phyloP scores from a whole-genome alignment of 2,888 invertebrate species.

The Plebejus anna region DNA sequence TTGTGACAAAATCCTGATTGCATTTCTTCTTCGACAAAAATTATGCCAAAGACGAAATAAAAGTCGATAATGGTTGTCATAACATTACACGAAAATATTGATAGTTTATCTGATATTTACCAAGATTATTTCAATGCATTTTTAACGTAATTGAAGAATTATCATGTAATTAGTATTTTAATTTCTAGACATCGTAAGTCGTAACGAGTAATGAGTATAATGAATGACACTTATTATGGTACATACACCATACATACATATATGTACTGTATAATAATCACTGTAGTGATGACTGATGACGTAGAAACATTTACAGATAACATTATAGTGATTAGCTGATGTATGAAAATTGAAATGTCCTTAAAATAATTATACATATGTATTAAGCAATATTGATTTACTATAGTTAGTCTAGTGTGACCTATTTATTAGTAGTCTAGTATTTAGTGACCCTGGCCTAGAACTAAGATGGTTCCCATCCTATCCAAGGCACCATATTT shows the following conservation, averaged over 20 bases:
- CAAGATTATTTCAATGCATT: neutral
- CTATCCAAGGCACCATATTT: neutral
- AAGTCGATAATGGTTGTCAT: too few relatives aligned
- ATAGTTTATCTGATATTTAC: too few relatives aligned
- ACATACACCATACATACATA: too few relatives aligned
- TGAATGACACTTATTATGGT: too few relatives aligned
- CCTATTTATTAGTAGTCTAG: too few relatives aligned
- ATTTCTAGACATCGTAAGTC: neutral
- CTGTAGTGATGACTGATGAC: neutral
- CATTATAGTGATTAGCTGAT: neutral
- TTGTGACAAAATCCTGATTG: neutral
- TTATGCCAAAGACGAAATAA: too few relatives aligned
- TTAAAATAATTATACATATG: neutral
- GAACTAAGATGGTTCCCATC: neutral
- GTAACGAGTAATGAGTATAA: neutral
- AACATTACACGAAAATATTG: neutral
- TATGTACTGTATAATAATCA: neutral
- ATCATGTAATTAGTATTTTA: too few relatives aligned
- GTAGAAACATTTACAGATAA: neutral
- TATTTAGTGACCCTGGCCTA: neutral
- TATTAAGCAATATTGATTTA: neutral
- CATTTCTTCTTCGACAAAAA: neutral
- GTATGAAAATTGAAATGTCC: neutral
- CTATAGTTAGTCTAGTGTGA: too few relatives aligned
- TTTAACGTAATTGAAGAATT: too few relatives aligned